phyloP scores from a whole-genome alignment of 1,140 invertebrate species.

The Protaetia brevitarsis region DNA sequence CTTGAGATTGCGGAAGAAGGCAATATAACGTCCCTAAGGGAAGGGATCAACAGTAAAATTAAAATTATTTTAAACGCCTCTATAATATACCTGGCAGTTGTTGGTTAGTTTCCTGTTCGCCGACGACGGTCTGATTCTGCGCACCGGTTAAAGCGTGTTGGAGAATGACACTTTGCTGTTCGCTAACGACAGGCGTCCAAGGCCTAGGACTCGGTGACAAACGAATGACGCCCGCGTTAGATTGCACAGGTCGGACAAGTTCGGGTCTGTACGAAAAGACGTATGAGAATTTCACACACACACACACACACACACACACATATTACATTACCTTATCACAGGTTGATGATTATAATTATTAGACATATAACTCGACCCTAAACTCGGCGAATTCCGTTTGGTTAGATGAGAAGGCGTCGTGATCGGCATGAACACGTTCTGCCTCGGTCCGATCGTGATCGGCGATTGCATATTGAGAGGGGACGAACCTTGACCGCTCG shows the following conservation, averaged over 20 bases:
- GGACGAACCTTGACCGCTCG: constrained; percentile 66
- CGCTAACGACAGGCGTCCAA: constrained; percentile 35
- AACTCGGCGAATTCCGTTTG: constrained; percentile 40
- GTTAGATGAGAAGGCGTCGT: constrained; percentile 55
- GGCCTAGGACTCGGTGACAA: constrained; percentile 63
- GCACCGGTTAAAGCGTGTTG: constrained; percentile 47
- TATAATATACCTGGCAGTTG: constrained; percentile 24
- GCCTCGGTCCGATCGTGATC: constrained; percentile 59
- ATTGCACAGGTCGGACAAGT: constrained; percentile 54
- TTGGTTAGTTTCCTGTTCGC: constrained; percentile 23
- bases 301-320: background rate
- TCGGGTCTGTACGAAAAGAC: constrained; percentile 50
- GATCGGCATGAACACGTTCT: constrained; percentile 86
- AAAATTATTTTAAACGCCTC: background rate
- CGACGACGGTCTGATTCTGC: constrained; percentile 23
- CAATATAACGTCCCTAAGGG: constrained; percentile 39
- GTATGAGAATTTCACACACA: background rate
- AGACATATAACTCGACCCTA: constrained; percentile 26
- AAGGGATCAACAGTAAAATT: constrained; percentile 10
- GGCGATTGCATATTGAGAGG: constrained; percentile 66
- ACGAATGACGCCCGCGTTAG: constrained; percentile 74
- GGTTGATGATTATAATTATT: constrained; percentile 53
- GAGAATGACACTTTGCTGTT: constrained; percentile 45
- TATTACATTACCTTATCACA: constrained; percentile 57
- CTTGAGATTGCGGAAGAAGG: constrained; percentile 38